These are phyloP conservation scores for Polymixis flavicincta DNA, from an alignment of 2,888 invertebrate species.

Conservation along the genomic window DNA sequence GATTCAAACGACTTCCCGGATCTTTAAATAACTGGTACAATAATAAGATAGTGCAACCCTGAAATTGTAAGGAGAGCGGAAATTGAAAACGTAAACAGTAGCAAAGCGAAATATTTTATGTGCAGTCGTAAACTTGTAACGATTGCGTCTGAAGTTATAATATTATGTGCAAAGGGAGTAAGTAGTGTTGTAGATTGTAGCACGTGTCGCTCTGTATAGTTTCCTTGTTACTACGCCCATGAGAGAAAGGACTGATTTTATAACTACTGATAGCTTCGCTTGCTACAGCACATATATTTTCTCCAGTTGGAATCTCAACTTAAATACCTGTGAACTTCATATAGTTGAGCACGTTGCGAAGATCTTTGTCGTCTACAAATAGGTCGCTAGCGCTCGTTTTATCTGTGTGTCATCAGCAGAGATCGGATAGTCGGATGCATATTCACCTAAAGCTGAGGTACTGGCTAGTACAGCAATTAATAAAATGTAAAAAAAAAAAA, in stretches of 20 bases:
- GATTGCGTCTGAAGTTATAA: conserved; percentile 56
- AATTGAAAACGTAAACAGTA: conserved; percentile 75
- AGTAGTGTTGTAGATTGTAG: conserved; percentile 24
- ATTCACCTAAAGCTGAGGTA: too few relatives aligned
- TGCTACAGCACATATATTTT: background rate
- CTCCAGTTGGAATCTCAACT: background rate
- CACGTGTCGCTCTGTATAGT: conserved; percentile 16
- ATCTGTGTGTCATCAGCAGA: background rate
- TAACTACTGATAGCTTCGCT: background rate
- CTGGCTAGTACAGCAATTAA: too few relatives aligned
- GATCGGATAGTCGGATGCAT: too few relatives aligned
- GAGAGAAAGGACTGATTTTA: conserved; percentile 31
- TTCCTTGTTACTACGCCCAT: conserved; percentile 21
- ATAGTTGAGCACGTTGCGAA: conserved; percentile 2
- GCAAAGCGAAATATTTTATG: conserved; percentile 63
- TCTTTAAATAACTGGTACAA: conserved; percentile 30
- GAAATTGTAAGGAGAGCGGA: conserved; percentile 68
- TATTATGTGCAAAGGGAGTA: conserved; percentile 42
- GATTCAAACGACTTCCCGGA: background rate
- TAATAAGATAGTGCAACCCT: conserved; percentile 63
- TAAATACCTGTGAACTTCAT: conserved; percentile 14
- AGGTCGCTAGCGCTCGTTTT: background rate
- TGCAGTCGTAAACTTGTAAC: conserved; percentile 59
- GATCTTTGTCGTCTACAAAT: background rate
- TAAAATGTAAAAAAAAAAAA: too few relatives aligned